Evolutionary conservation across 2,113 vertebrate species (phyloP).

Genomic region (Monopterus albus): DNA sequence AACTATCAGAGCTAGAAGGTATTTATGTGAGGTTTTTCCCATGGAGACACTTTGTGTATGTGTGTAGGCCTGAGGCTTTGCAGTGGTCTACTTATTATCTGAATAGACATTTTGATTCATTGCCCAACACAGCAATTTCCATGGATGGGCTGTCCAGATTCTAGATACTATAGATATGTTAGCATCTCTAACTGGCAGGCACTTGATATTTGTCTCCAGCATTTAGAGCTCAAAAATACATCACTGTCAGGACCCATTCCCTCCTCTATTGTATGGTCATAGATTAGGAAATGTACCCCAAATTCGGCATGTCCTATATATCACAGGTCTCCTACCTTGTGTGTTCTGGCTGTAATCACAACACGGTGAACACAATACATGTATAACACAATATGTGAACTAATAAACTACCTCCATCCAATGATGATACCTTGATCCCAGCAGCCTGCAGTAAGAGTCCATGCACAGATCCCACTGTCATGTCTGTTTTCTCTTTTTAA

Average conservation of each 20-base stretch:
- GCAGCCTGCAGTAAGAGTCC: slow-evolving; percentile 24
- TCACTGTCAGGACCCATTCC: slow-evolving; percentile 12
- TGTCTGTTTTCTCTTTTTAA: slow-evolving; percentile 25
- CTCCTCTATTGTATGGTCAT: neutral
- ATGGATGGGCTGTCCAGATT: slow-evolving; percentile 13
- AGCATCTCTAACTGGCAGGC: neutral
- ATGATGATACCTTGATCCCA: slow-evolving; percentile 43
- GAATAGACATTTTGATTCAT: slow-evolving; percentile 51
- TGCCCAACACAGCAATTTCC: neutral
- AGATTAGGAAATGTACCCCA: neutral
- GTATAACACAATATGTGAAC: slow-evolving; percentile 33
- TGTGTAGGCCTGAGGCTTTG: slow-evolving; percentile 17
- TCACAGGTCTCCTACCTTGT: slow-evolving; percentile 41
- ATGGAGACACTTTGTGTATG: neutral
- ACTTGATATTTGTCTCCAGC: slow-evolving; percentile 12
- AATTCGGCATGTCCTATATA: slow-evolving; percentile 12
- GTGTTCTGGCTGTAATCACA: slow-evolving; percentile 41
- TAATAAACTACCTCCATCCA: slow-evolving; percentile 49
- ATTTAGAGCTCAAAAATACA: neutral
- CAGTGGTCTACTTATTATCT: slow-evolving; percentile 42
- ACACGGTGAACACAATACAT: no score
- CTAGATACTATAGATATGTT: slow-evolving; percentile 1
- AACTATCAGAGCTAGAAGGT: slow-evolving; percentile 37
- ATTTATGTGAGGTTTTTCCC: slow-evolving; percentile 49
- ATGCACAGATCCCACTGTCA: slow-evolving; percentile 43